Evolutionary conservation across 92 coral and sea anemone genomes (phyloP).

Genomic region (Palythoa grandis): DNA sequence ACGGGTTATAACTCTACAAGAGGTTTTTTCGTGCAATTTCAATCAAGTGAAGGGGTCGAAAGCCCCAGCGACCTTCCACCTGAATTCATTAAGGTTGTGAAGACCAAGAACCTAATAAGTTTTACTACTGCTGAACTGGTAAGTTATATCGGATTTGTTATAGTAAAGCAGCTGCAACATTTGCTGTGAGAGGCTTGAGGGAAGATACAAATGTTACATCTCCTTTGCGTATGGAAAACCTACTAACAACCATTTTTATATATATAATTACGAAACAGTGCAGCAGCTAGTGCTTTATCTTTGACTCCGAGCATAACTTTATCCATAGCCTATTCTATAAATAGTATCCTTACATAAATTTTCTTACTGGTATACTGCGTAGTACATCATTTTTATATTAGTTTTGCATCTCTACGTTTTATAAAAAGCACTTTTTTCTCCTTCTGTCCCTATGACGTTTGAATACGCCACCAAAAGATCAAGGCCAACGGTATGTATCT

Average conservation of each 20-base stretch:
- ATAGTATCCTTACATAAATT: too few relatives aligned
- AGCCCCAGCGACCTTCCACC: constrained; percentile 76
- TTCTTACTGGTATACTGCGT: too few relatives aligned
- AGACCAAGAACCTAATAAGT: constrained; percentile 70
- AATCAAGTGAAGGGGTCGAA: constrained; percentile 63
- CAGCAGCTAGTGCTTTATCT: too few relatives aligned
- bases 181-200: too few relatives aligned
- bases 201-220: too few relatives aligned
- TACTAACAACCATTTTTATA: too few relatives aligned
- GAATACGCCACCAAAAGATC: constrained; percentile 52
- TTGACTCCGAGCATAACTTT: too few relatives aligned
- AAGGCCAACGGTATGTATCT: constrained; percentile 69
- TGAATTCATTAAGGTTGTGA: constrained; percentile 82
- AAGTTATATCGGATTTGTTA: constrained; percentile 15
- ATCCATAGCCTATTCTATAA: too few relatives aligned
- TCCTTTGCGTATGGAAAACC: too few relatives aligned
- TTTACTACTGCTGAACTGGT: constrained; percentile 94
- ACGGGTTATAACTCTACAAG: constrained; percentile 89
- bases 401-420: too few relatives aligned
- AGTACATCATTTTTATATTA: too few relatives aligned
- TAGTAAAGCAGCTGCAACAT: neutral
- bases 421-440: neutral
- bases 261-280: too few relatives aligned
- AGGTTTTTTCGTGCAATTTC: constrained; percentile 90
- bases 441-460: neutral